Conservation (phyloP, 2,797 vertebrate species). For the Distichodus sexfasciatus region DNA sequence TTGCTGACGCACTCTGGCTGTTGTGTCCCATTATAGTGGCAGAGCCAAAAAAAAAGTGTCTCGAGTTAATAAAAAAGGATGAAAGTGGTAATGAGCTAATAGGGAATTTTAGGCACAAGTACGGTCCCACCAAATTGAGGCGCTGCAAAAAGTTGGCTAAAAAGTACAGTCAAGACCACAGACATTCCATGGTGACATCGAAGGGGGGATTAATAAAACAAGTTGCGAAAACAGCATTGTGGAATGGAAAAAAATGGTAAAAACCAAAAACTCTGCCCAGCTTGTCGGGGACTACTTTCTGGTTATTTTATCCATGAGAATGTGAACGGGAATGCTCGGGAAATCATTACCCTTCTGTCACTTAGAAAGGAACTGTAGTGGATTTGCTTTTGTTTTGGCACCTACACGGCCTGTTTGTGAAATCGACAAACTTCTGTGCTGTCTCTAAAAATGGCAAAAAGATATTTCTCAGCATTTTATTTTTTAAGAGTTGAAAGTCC, state of each 20-base stretch:
- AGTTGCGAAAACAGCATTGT: conserved; percentile 3
- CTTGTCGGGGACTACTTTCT: conserved; percentile 27
- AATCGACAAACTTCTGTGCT: neutral
- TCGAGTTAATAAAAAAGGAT: conserved; percentile 5
- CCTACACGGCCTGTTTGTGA: conserved; percentile 9
- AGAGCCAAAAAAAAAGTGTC: neutral
- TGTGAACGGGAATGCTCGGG: conserved; percentile 30
- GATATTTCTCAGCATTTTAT: conserved; percentile 1
- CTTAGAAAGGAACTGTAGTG: conserved; percentile 26
- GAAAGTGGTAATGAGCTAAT: conserved; percentile 16
- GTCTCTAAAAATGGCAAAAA: conserved; percentile 10
- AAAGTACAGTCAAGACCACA: conserved; percentile 23
- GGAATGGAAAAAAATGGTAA: conserved; percentile 22
- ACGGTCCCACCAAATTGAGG: conserved; percentile 11
- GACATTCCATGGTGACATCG: conserved; percentile 14
- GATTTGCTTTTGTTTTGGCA: conserved; percentile 9
- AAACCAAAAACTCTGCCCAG: conserved; percentile 19
- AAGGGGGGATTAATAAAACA: conserved; percentile 28
- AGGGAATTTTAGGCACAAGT: conserved; percentile 17
- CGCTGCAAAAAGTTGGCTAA: conserved; percentile 23
- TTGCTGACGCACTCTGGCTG: neutral
- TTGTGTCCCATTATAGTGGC: neutral
- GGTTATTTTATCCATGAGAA: conserved; percentile 41
- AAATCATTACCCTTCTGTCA: conserved; percentile 38
- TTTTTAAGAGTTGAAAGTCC: conserved; percentile 5